Base-by-base conservation (phyloP, 2,797 vertebrate species). In the Sus cebifrons region DNA sequence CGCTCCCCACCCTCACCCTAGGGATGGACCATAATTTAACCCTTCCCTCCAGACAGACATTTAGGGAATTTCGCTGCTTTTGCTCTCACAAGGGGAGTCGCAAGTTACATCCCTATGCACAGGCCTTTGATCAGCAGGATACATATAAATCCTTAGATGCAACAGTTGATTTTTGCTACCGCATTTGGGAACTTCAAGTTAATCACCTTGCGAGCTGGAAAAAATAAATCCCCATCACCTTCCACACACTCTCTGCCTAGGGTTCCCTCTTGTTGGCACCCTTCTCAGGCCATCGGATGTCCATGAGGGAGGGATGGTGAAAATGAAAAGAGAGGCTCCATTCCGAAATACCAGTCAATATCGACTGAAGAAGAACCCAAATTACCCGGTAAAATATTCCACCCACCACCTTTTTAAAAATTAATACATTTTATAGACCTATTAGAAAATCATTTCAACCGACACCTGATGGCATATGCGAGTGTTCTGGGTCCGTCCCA, bases 181-280 rank as follows among this genome's bases (percentile, higher is more conserved):
- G 10, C 17, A 27, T 52, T 27, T 94, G 40, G 18, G 88, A 90
- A 75, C 58, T 40, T 56, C 23, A 11, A 68, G 32, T 75, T 67
- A 36, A 70, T 32, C 65, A 78, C 11, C 25, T 10, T 77, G 65
- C 16, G 8, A 27, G 18, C 0, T 49, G 29, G 78, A 71, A 70
- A 89, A 89, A 75, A 84, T 36, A 88, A 91, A 93, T 73, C 11
- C 23, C 58, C 27, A 40, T 44, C 62, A 49, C 75, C 32, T 81
- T 54, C 73, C 44, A 17, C 32, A 40, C 13, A 71, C 17, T 56
- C 29, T 32, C 29, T 21, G 36, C 40, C 10, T 20, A 62, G 60
- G 40, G 2, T 40, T 91, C 58, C 58, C 71, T 86, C 54, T 71
- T 56, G 29, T 23, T 79, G 74, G 15, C 52, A 79, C 44, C 54